Evolutionary conservation across 2,888 invertebrate species (phyloP).

Genomic region (Patella pellucida): DNA sequence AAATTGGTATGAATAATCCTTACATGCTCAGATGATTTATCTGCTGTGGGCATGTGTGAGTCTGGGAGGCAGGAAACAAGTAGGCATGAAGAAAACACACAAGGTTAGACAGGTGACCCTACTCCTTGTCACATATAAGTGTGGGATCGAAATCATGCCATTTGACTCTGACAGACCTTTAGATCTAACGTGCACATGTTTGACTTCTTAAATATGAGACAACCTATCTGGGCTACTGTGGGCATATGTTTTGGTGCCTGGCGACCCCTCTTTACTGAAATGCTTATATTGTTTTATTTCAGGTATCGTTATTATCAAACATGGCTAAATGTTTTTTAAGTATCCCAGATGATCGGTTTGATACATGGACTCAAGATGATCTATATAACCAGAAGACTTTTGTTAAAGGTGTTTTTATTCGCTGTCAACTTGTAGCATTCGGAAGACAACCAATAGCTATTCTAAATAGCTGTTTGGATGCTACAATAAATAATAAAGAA

Average conservation of each 20-base stretch:
- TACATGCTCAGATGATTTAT: no score
- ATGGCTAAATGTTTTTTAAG: conserved; percentile 54
- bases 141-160: no score
- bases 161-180: background rate
- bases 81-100: no score
- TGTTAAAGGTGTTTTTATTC: conserved; percentile 48
- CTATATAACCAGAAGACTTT: conserved; percentile 39
- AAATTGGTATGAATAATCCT: no score
- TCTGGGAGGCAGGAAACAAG: no score
- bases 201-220: no score
- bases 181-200: conserved; percentile 12
- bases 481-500: conserved; percentile 44
- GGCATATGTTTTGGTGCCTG: no score
- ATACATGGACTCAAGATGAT: conserved; percentile 54
- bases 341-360: conserved; percentile 60
- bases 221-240: no score
- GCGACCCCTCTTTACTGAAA: no score
- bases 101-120: no score
- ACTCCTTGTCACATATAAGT: no score
- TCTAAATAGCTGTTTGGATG: conserved; percentile 63
- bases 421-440: conserved; percentile 59
- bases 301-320: conserved; percentile 22
- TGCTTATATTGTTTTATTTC: background rate
- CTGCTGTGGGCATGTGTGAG: no score
- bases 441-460: conserved; percentile 62